Base-by-base conservation (phyloP, 2,113 vertebrate genomes). In the Hoplias malabaricus region DNA sequence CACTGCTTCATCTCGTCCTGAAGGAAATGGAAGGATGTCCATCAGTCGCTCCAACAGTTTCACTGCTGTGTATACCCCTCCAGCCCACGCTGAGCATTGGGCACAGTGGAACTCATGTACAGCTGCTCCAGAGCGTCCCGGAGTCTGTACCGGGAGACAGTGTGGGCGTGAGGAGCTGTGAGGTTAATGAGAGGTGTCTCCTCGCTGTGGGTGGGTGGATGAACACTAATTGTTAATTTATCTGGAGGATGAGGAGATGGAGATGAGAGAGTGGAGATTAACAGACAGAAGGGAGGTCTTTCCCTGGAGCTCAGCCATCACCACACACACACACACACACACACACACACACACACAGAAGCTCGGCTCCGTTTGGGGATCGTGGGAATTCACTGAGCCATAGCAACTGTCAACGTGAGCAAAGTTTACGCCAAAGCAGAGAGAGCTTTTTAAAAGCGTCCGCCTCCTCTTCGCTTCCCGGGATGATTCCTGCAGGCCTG, bases 281-380 rank as follows among this genome's bases (percentile, higher is more conserved):
- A 23, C 6, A 21, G 48, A 53, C 48, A 53, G 48, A 53, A 53
- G 48, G 48, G 48, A 53, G 48, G 56, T 34, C 31, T 56, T 29
- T 70, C 69, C 69, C 48, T 56, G 46, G 69, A 56, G 69, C 69
- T 70, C 48, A 70, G 48, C 69, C 53, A 48, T 70, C 69, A 34
- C 29, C 23, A 36, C 31, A 56, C 48, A 48, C 53, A 14, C 48
- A 23, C n/a, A 36, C 5, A 14, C 68, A 36, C 68, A 21, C 23
- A 50, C 68, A 23, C n/a, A 36, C 5, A 14, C 68, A 36, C 68
- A 21, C 23, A 50, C 68, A n/a, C n/a, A n/a, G n/a, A n/a, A n/a
- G 29, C 25, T 34, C 19, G 19, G 11, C 25, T 23, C n/a, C n/a
- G n/a, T n/a, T 21, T 9, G 48, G 48, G 48, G 21, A 27, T 36